Evolutionary conservation across 2,113 vertebrate genomes (phyloP).

Genomic region (Anguilla rostrata): DNA sequence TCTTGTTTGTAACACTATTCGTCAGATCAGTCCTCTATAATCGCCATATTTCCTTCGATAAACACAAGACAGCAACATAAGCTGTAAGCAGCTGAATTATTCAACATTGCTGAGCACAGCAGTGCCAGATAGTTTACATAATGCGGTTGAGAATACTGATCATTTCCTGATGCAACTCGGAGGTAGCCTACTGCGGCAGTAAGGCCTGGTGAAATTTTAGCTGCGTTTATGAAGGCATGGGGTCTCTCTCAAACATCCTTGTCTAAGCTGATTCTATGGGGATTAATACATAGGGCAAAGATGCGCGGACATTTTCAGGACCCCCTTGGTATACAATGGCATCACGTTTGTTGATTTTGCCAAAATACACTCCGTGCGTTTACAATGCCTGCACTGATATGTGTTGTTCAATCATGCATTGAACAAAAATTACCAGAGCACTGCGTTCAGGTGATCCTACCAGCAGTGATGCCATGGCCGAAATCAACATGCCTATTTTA

Average conservation of each 20-base stretch:
- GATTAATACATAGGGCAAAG: not conserved
- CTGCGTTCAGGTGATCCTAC: not conserved
- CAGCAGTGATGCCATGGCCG: not conserved
- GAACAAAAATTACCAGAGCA: not conserved
- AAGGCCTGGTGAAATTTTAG: conserved; percentile 1
- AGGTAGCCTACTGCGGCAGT: not conserved
- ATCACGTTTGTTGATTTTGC: not conserved
- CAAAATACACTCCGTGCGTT: not conserved
- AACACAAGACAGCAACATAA: not conserved
- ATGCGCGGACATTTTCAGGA: not conserved
- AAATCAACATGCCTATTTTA: not conserved
- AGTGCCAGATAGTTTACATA: conserved; percentile 1
- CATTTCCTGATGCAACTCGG: not conserved
- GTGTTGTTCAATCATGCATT: not conserved
- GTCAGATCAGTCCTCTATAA: not conserved
- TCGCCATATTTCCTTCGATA: not conserved
- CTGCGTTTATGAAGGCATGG: not conserved
- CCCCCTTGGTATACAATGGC: not conserved
- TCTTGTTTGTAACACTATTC: not conserved
- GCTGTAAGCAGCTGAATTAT: not conserved
- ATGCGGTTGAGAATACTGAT: conserved; percentile 7
- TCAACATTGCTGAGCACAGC: conserved; percentile 7
- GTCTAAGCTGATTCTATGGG: not conserved
- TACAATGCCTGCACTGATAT: not conserved
- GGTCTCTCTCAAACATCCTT: not conserved